A percentile compares a stretch with the other conserved stretches of the same genome.
Evolutionary conservation across 2,888 invertebrate genomes (phyloP).

Genomic region (Zele albiditarsus): DNA sequence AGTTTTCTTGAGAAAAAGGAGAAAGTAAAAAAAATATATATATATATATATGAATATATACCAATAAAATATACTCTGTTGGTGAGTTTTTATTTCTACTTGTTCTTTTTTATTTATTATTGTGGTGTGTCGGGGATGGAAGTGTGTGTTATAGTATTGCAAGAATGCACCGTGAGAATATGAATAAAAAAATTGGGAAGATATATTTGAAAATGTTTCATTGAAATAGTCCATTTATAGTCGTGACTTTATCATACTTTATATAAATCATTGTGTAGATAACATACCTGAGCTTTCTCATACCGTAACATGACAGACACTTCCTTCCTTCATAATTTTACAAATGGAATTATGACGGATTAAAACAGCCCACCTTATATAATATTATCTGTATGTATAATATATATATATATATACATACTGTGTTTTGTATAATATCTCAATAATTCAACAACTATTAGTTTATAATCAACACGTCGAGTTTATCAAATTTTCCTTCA

Average conservation of each 20-base stretch:
- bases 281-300: constrained; percentile 70
- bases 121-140: neutral
- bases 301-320: constrained; percentile 62
- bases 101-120: neutral
- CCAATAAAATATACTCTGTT: neutral
- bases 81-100: neutral
- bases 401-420: constrained; percentile 3
- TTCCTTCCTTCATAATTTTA: constrained; percentile 69
- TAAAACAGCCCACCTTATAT: constrained; percentile 47
- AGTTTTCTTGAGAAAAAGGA: constrained; percentile 58
- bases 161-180: neutral
- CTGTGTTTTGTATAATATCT: constrained; percentile 69
- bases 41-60: neutral
- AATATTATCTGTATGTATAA: neutral
- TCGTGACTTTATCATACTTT: constrained; percentile 17
- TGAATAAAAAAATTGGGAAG: neutral
- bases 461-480: constrained; percentile 72
- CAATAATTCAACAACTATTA: constrained; percentile 71
- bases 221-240: neutral
- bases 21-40: constrained; percentile 13
- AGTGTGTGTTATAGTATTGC: neutral
- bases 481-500: constrained; percentile 53
- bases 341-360: constrained; percentile 66
- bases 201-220: neutral
- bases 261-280: constrained; percentile 63